Base-by-base conservation (phyloP, 1,140 invertebrate genomes). In the Anoplolepis gracilipes region DNA sequence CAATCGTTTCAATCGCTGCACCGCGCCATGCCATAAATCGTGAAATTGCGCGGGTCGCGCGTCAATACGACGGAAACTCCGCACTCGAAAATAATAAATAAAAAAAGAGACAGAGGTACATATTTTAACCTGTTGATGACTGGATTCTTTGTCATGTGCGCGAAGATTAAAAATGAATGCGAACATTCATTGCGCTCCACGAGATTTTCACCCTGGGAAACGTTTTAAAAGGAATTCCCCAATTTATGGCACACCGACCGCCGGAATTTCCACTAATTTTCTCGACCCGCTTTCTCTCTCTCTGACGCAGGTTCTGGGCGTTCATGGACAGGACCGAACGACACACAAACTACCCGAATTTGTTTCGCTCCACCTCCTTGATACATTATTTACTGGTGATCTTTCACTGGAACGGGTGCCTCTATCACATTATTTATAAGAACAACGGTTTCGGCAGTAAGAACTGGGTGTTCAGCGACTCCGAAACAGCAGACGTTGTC, bases 371-470 rank as follows among this genome's bases (percentile, higher is more conserved):
- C 84, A 97, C 98, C 64, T 98, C 98, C 92, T 96, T 99, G 90
- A 98, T 99, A 93, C 98, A 99, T 96, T 99, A 99, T 96, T 96
- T 99, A 91, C 96, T 99, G 95, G 98, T 99, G 95, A 99, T 99
- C 95, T 99, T 99, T 96, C 99, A 99, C 96, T 99, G 99, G 99
- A 99, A 99, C 95, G 98, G 99, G 89, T 99, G 99, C 96, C 96
- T 99, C 93, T 99, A 98, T 96, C 98, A 99, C 96, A 98, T 99
- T 94, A 98, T 99, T 93, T 97, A 98, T 96, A 98, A 98, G 95
- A 98, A 98, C 95, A 97, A 98, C 95, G 98, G 98, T 87, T 99
- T 99, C 94, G 98, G 98, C 90, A 98, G 97, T 93, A 97, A 97
- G 93, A 98, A 98, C 94, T 98, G 98, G 98, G 97, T 98, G 91